phyloP scores from a whole-genome alignment of 2,888 invertebrate species.

The Andrena hattorfiana region DNA sequence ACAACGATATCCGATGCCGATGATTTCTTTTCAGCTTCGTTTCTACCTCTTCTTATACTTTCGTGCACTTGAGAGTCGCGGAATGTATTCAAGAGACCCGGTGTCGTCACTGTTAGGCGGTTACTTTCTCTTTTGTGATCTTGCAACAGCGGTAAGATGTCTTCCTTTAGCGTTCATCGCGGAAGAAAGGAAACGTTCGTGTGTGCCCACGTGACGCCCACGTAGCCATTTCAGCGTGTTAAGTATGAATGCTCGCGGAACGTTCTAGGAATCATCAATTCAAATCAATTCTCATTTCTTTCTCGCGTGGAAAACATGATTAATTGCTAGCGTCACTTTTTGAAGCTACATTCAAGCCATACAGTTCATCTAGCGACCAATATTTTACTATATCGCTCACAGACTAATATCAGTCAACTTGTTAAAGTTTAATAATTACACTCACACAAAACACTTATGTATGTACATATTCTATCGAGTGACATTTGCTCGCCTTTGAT shows the following conservation, averaged over 20 bases:
- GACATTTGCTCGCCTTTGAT: not conserved
- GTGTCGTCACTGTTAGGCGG: conserved; percentile 63
- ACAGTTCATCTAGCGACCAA: not conserved
- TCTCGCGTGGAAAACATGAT: conserved; percentile 20
- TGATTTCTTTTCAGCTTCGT: not conserved
- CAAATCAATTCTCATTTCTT: conserved; percentile 36
- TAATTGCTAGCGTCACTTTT: conserved; percentile 29
- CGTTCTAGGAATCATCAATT: conserved; percentile 51
- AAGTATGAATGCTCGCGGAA: conserved; percentile 26
- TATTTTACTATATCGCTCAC: not conserved
- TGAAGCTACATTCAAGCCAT: not conserved
- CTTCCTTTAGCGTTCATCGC: conserved; percentile 43
- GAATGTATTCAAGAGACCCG: conserved; percentile 1
- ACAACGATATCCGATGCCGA: too few relatives aligned
- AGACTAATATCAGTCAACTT: not conserved
- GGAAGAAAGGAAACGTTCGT: conserved; percentile 53
- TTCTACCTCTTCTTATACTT: not conserved
- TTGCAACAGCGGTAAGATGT: conserved; percentile 45
- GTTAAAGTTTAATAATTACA: too few relatives aligned
- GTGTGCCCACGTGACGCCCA: conserved; percentile 69
- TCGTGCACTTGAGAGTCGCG: conserved; percentile 1
- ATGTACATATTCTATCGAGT: too few relatives aligned
- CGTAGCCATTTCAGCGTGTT: conserved; percentile 60
- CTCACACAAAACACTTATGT: too few relatives aligned
- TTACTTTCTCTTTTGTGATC: conserved; percentile 66